A percentile compares a stretch with the other conserved stretches of the same genome.
phyloP scores from a whole-genome alignment of 2,113 vertebrate species.

The Centropristis striata region DNA sequence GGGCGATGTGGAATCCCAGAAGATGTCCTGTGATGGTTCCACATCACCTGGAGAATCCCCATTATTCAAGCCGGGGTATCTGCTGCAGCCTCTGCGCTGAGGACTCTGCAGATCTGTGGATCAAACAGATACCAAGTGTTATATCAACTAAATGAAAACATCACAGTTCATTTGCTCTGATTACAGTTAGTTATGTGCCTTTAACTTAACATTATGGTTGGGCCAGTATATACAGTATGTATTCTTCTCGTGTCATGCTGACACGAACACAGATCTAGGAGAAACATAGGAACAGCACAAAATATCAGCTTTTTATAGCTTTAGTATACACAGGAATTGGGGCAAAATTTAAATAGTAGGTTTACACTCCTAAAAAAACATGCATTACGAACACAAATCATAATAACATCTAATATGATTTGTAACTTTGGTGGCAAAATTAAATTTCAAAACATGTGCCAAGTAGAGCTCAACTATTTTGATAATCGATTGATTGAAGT shows the following conservation, averaged over 20 bases:
- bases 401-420: neutral
- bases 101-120: slow-evolving; percentile 78
- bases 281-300: too few relatives aligned
- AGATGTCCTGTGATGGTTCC: slow-evolving; percentile 81
- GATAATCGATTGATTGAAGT: too few relatives aligned
- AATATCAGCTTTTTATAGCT: neutral
- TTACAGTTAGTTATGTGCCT: neutral
- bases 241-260: neutral
- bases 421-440: neutral
- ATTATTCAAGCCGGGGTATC: slow-evolving; percentile 41
- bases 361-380: neutral
- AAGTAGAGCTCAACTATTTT: too few relatives aligned
- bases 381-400: neutral
- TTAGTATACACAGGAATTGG: neutral
- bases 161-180: neutral
- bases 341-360: too few relatives aligned
- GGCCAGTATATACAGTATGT: too few relatives aligned
- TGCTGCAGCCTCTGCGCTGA: slow-evolving; percentile 39
- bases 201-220: neutral
- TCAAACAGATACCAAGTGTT: neutral
- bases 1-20: slow-evolving; percentile 85
- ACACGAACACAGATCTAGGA: neutral
- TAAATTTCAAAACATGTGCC: too few relatives aligned
- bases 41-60: slow-evolving; percentile 80
- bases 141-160: too few relatives aligned